phyloP scores from a whole-genome alignment of 2,797 vertebrate species.

The Galagoides demidoff region DNA sequence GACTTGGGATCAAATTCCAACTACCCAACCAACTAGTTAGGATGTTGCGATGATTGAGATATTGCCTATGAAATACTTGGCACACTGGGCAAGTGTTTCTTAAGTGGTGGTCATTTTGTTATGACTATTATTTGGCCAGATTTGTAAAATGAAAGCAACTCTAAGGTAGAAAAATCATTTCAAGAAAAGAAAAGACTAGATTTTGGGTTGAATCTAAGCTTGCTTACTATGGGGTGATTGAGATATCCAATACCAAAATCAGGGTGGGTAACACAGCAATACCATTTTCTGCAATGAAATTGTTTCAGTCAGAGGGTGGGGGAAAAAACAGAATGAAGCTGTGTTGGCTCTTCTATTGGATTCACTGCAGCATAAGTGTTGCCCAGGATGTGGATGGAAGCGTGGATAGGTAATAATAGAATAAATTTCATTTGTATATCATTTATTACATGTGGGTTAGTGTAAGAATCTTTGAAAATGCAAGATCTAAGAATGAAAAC shows the following conservation, averaged over 20 bases:
- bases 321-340: background rate
- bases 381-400: background rate
- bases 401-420: background rate
- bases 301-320: slow-evolving; percentile 46
- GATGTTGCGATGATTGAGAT: background rate
- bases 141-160: slow-evolving; percentile 21
- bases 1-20: background rate
- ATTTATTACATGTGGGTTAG: background rate
- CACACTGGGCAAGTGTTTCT: background rate
- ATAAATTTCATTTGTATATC: background rate
- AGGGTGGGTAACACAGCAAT: background rate
- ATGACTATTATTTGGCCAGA: slow-evolving; percentile 14
- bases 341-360: background rate
- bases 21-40: background rate
- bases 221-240: background rate
- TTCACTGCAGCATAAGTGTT: background rate
- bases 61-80: background rate
- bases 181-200: background rate
- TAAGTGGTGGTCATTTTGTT: background rate
- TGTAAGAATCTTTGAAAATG: background rate
- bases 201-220: background rate
- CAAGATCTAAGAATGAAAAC: background rate
- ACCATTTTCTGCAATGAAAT: slow-evolving; percentile 54
- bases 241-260: background rate
- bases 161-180: slow-evolving; percentile 50